A percentile compares a stretch with the other conserved stretches of the same genome.
These are phyloP conservation scores for Chloroclystis v-ata DNA, from an alignment of 2,888 invertebrate genomes.

Conservation along the genomic window DNA sequence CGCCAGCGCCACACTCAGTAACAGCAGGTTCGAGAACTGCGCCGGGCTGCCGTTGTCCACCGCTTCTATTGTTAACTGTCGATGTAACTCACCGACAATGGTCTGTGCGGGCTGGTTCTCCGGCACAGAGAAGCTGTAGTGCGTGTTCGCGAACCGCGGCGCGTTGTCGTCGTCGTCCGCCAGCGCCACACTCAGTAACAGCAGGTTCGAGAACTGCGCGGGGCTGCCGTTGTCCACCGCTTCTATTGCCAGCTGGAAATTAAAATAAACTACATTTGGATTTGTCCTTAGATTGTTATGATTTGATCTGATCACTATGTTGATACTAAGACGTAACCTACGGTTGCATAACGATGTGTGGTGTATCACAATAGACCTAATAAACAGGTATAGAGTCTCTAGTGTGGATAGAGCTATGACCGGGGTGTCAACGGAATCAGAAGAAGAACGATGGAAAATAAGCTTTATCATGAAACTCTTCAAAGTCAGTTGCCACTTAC, in stretches of 20 bases:
- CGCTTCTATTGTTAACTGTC: constrained; percentile 88
- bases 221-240: constrained; percentile 91
- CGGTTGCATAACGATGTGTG: too few relatives aligned
- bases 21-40: constrained; percentile 86
- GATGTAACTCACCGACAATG: constrained; percentile 83
- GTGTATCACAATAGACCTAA: too few relatives aligned
- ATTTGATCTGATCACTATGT: too few relatives aligned
- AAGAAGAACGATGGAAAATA: too few relatives aligned
- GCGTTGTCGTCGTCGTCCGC: constrained; percentile 90
- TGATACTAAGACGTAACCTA: too few relatives aligned
- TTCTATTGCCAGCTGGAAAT: constrained; percentile 83
- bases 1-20: constrained; percentile 85
- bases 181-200: constrained; percentile 84
- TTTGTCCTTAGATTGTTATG: too few relatives aligned
- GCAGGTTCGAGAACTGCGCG: constrained; percentile 86
- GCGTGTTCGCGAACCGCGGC: constrained; percentile 84
- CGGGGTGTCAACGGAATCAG: too few relatives aligned
- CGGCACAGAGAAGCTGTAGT: constrained; percentile 82
- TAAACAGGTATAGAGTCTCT: too few relatives aligned
- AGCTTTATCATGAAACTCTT: too few relatives aligned
- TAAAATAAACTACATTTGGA: too few relatives aligned
- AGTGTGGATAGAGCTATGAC: too few relatives aligned
- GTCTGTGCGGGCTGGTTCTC: constrained; percentile 83
- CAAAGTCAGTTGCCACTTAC: too few relatives aligned
- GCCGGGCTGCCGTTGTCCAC: constrained; percentile 90